Conservation (phyloP, 2,888 invertebrate genomes). For the Leucophora obtusa region DNA sequence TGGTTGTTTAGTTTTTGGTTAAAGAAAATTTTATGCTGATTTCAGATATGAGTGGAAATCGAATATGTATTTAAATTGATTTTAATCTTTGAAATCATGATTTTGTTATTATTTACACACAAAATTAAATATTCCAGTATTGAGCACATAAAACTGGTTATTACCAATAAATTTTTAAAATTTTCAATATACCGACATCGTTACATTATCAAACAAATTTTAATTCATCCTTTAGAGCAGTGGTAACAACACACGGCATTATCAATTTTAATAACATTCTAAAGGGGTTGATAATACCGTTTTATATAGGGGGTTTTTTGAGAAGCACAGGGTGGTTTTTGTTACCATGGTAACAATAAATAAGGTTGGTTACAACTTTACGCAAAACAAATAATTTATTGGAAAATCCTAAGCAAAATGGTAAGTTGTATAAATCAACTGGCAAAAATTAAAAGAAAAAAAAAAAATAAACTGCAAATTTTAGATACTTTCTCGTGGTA, state of each 20-base stretch:
- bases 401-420: constrained; percentile 22
- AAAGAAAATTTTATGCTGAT: not conserved
- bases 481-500: constrained; percentile 89
- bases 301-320: no score
- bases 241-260: not conserved
- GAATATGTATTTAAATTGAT: not conserved
- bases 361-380: not conserved
- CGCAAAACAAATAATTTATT: constrained; percentile 15
- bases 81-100: not conserved
- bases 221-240: not conserved
- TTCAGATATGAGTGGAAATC: not conserved
- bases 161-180: no score
- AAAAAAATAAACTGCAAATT: not conserved
- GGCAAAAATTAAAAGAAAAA: not conserved
- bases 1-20: no score
- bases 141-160: no score
- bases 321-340: constrained; percentile 4
- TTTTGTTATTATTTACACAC: not conserved
- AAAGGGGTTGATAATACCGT: not conserved
- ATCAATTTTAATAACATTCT: not conserved
- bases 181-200: no score
- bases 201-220: no score
- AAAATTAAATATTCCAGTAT: no score
- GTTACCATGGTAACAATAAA: constrained; percentile 22
- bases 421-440: constrained; percentile 11